Evolutionary conservation across 2,888 invertebrate species (phyloP).

Genomic region (Mesorhabditis belari): DNA sequence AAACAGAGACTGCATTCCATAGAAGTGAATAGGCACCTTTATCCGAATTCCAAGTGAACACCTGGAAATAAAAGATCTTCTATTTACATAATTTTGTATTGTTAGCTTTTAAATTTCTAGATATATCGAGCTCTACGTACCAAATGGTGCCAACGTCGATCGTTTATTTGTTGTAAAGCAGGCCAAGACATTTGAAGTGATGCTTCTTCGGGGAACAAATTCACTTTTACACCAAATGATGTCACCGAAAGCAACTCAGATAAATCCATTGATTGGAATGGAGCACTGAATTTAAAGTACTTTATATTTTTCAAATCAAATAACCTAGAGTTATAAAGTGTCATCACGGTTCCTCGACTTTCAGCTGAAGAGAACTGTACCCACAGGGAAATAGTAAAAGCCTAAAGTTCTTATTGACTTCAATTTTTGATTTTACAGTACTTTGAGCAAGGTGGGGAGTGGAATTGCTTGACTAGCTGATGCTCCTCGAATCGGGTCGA

Average conservation of each 20-base stretch:
- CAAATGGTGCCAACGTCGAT: constrained; percentile 80
- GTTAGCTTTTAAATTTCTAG: no score
- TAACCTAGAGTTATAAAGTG: constrained; percentile 76
- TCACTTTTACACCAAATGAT: constrained; percentile 7
- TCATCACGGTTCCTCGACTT: constrained; percentile 79
- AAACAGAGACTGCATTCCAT: constrained; percentile 90
- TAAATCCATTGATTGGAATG: constrained; percentile 1
- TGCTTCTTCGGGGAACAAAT: constrained; percentile 14
- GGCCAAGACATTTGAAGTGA: constrained; percentile 31
- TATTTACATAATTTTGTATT: neutral
- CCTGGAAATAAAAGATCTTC: constrained; percentile 64
- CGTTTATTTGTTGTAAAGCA: constrained; percentile 65
- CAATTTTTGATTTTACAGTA: no score
- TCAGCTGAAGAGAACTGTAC: constrained; percentile 77
- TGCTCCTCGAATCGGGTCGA: constrained; percentile 74
- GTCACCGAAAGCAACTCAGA: constrained; percentile 6
- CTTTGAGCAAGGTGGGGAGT: constrained; percentile 62
- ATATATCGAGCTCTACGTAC: no score
- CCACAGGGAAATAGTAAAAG: constrained; percentile 88
- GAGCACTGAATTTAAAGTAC: neutral
- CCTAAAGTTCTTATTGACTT: no score
- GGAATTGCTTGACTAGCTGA: constrained; percentile 87
- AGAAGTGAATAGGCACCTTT: constrained; percentile 79
- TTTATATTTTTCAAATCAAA: constrained; percentile 54
- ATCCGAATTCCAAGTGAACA: constrained; percentile 84